Conservation (phyloP, 2,113 vertebrate genomes). For the Atlantisia rogersi region DNA sequence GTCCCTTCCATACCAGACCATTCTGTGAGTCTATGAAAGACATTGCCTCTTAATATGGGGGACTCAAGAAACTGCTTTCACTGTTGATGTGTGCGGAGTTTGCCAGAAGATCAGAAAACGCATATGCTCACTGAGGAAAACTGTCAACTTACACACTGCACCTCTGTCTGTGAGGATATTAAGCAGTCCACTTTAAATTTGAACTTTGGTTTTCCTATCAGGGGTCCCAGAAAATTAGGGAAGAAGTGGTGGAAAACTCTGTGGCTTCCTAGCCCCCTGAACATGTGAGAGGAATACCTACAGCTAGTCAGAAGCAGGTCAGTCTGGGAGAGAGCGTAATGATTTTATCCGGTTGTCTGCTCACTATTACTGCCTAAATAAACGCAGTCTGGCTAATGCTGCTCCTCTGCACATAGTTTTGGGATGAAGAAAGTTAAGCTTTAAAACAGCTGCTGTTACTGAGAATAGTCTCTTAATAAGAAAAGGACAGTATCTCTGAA, state of each 20-base stretch:
- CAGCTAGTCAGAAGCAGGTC: neutral
- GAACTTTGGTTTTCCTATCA: neutral
- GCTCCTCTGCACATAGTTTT: constrained; percentile 34
- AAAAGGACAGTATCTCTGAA: neutral
- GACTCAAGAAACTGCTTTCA: neutral
- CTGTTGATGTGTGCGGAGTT: neutral
- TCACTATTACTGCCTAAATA: constrained; percentile 27
- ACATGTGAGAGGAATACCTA: neutral
- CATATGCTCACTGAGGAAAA: neutral
- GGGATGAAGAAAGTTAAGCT: constrained; percentile 47
- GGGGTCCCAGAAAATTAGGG: neutral
- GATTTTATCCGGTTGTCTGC: neutral
- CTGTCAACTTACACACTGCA: neutral
- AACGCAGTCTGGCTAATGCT: neutral
- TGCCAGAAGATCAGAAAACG: neutral
- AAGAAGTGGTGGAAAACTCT: constrained; percentile 3
- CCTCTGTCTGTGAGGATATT: neutral
- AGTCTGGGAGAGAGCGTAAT: neutral
- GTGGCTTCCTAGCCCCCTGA: neutral
- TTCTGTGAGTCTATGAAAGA: too few species aligned
- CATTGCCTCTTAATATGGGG: neutral
- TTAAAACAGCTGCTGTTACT: constrained; percentile 42
- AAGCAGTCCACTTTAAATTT: neutral
- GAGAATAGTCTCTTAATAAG: constrained; percentile 17
- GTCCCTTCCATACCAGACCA: too few species aligned